Evolutionary conservation across 2,113 vertebrate genomes (phyloP).

Genomic region (Zingel zingel): DNA sequence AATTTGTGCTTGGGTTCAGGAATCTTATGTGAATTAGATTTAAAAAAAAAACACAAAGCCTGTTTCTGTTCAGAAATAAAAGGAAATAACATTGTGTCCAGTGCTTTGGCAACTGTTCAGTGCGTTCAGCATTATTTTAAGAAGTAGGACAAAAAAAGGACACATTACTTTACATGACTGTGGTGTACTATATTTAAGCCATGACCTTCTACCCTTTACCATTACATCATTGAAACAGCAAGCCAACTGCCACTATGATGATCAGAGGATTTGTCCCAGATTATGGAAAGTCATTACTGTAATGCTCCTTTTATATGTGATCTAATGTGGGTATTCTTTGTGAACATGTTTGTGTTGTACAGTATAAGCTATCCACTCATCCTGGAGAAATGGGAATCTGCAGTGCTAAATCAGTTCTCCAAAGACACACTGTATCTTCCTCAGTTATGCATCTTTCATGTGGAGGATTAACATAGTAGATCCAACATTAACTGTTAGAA

Average conservation of each 20-base stretch:
- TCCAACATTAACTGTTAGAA: constrained; percentile 18
- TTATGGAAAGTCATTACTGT: constrained; percentile 42
- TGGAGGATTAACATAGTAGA: constrained; percentile 44
- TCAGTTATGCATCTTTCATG: constrained; percentile 48
- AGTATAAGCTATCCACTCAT: not conserved
- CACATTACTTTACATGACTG: constrained; percentile 4
- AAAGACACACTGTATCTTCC: constrained; percentile 25
- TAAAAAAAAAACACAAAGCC: not conserved
- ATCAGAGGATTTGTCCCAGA: constrained; percentile 53
- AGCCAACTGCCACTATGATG: constrained; percentile 6
- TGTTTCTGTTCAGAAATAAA: constrained; percentile 1
- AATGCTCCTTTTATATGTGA: constrained; percentile 39
- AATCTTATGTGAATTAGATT: not conserved
- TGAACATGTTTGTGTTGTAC: constrained; percentile 3
- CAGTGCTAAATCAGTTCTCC: not conserved
- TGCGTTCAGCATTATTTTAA: constrained; percentile 19
- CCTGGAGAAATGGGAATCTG: constrained; percentile 1
- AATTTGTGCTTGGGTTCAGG: constrained; percentile 32
- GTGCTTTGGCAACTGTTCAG: not conserved
- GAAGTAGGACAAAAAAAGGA: not conserved
- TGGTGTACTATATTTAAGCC: not conserved
- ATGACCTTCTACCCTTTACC: constrained; percentile 28
- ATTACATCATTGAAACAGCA: constrained; percentile 10
- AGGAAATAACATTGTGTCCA: not conserved
- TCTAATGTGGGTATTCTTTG: constrained; percentile 23